A percentile compares a stretch with the other conserved stretches of the same genome.
These are phyloP conservation scores for Ctenosaura bakeri DNA, from an alignment of 2,797 vertebrate species.

Conservation along the genomic window DNA sequence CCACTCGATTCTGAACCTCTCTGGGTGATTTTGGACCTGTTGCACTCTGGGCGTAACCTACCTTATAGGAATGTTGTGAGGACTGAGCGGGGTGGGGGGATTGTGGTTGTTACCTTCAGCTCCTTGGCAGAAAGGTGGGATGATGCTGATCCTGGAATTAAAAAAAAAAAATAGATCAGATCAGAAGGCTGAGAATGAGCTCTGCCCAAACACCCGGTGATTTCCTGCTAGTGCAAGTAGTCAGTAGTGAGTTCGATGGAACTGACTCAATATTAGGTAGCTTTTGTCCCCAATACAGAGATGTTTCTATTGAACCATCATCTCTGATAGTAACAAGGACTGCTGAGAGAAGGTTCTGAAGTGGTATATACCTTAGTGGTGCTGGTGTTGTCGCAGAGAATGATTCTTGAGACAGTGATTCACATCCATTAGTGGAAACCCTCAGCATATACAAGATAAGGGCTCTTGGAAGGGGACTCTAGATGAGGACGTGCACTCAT, in stretches of 20 bases:
- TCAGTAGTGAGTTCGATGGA: neutral
- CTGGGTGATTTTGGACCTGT: no score
- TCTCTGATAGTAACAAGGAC: neutral
- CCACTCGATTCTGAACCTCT: no score
- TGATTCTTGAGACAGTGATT: conserved; percentile 19
- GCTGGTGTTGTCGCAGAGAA: neutral
- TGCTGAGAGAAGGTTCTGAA: neutral
- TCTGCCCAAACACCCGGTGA: neutral
- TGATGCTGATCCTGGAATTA: neutral
- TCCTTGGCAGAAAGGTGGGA: no score
- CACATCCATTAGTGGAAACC: neutral
- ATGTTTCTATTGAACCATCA: neutral
- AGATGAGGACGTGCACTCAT: neutral
- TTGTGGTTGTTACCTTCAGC: no score
- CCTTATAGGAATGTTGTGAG: no score
- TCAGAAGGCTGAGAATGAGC: neutral
- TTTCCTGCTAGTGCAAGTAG: neutral
- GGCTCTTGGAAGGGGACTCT: neutral
- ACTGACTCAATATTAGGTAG: neutral
- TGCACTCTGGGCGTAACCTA: no score
- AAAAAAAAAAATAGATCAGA: neutral
- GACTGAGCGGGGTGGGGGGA: no score
- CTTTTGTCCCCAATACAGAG: neutral
- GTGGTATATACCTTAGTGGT: neutral
- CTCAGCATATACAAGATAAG: conserved; percentile 2